Conservation (phyloP, 2,113 vertebrate species). For the Lepisosteus oculatus region DNA sequence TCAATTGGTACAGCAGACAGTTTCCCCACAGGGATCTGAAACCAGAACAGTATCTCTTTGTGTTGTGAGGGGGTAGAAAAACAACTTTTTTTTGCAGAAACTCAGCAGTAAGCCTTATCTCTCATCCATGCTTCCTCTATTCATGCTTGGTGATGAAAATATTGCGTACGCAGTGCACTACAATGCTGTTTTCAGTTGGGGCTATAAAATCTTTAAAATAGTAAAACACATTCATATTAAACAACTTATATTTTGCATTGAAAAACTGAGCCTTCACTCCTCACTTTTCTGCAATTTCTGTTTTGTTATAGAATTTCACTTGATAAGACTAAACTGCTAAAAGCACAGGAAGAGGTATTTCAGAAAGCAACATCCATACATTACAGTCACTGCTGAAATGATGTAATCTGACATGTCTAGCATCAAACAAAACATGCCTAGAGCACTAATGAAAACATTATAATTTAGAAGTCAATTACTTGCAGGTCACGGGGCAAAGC, state of each 20-base stretch:
- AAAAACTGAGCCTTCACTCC: background rate
- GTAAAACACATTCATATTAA: background rate
- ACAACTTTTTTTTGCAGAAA: slow-evolving; percentile 8
- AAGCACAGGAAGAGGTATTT: background rate
- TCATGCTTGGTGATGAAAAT: background rate
- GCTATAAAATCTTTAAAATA: slow-evolving; percentile 9
- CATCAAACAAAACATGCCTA: background rate
- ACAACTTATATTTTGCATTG: background rate
- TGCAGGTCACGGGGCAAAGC: slow-evolving; percentile 7
- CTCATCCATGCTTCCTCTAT: slow-evolving; percentile 5
- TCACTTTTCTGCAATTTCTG: background rate
- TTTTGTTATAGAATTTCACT: background rate
- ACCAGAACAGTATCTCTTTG: slow-evolving; percentile 18
- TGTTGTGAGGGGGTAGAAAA: slow-evolving; percentile 18
- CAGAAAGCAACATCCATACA: slow-evolving; percentile 5
- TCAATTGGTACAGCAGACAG: slow-evolving; percentile 23
- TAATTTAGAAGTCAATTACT: slow-evolving; percentile 1
- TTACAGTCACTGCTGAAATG: background rate
- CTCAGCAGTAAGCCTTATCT: background rate
- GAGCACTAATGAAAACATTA: background rate
- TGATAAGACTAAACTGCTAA: too few relatives aligned
- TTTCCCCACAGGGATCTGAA: slow-evolving; percentile 18
- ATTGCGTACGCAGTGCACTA: background rate
- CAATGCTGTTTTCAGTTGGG: background rate
- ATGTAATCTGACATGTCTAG: slow-evolving; percentile 1